Conservation (phyloP, 2,113 vertebrate genomes). For the Lipophrys pholis region DNA sequence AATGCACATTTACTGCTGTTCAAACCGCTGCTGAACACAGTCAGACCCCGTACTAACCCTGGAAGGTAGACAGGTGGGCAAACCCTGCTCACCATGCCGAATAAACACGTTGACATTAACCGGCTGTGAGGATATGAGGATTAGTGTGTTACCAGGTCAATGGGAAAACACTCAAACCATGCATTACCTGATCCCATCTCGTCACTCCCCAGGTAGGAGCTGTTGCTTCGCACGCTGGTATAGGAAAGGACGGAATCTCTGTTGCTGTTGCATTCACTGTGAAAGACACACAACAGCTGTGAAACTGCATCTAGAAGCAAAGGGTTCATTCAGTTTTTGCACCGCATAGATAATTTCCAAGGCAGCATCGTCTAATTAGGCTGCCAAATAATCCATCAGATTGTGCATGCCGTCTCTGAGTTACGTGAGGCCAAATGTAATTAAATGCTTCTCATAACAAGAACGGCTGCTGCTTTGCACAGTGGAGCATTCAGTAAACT, state of each 20-base stretch:
- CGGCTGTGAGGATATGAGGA: too few species aligned
- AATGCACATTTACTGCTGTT: too few species aligned
- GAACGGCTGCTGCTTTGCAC: slow-evolving; percentile 35
- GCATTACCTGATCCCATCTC: slow-evolving; percentile 98
- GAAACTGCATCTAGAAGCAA: slow-evolving; percentile 27
- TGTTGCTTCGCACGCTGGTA: slow-evolving; percentile 96
- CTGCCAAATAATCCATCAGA: slow-evolving; percentile 63
- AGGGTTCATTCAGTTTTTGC: slow-evolving; percentile 41
- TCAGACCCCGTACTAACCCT: too few species aligned
- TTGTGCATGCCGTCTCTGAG: slow-evolving; percentile 62
- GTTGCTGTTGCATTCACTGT: slow-evolving; percentile 98
- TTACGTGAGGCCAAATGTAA: slow-evolving; percentile 55
- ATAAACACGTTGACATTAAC: too few species aligned
- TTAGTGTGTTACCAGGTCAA: too few species aligned
- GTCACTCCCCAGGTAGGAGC: slow-evolving; percentile 97
- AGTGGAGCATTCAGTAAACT: slow-evolving; percentile 37
- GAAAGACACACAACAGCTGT: slow-evolving; percentile 33
- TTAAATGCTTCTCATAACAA: slow-evolving; percentile 62
- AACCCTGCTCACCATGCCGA: too few species aligned
- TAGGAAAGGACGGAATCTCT: slow-evolving; percentile 96
- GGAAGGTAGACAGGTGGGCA: too few species aligned
- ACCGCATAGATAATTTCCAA: slow-evolving; percentile 53
- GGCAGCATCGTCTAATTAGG: slow-evolving; percentile 66
- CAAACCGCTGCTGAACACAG: too few species aligned
- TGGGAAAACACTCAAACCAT: not conserved